Conservation (phyloP, 2,113 vertebrate species). For the Arothron firmamentum region DNA sequence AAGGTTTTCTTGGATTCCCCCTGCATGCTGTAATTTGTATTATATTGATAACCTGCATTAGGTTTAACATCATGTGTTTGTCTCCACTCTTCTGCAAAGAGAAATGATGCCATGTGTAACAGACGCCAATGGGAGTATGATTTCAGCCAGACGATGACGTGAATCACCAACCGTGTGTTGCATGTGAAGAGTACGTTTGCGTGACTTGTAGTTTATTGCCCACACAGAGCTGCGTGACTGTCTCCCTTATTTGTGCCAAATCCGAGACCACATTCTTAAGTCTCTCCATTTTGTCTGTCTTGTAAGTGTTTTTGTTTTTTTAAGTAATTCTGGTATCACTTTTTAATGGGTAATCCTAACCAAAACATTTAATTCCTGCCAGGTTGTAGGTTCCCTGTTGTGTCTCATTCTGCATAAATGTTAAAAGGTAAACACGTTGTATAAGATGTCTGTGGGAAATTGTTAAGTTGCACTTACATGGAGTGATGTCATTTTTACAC, state of each 20-base stretch:
- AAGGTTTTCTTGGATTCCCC: conserved; percentile 60
- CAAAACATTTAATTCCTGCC: neutral
- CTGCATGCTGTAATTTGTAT: conserved; percentile 65
- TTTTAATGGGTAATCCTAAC: no score
- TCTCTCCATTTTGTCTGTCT: conserved; percentile 40
- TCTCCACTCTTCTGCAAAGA: conserved; percentile 48
- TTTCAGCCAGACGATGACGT: conserved; percentile 60
- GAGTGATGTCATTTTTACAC: no score
- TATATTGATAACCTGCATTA: conserved; percentile 70
- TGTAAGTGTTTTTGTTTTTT: conserved; percentile 30
- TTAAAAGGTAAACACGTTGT: no score
- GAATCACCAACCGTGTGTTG: conserved; percentile 63
- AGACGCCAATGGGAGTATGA: conserved; percentile 47
- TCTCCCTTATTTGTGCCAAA: conserved; percentile 65
- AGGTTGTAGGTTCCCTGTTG: neutral
- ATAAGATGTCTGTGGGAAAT: no score
- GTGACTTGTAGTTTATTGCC: conserved; percentile 75
- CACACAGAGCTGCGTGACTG: conserved; percentile 65
- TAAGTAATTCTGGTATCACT: conserved; percentile 18
- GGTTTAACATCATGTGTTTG: conserved; percentile 44
- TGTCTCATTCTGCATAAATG: no score
- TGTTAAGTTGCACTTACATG: no score
- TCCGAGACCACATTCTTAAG: conserved; percentile 65
- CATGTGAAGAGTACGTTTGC: conserved; percentile 70
- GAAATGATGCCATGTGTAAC: conserved; percentile 61